These are phyloP conservation scores for Galemys pyrenaicus DNA, from an alignment of 2,113 vertebrate genomes.

Conservation along the genomic window DNA sequence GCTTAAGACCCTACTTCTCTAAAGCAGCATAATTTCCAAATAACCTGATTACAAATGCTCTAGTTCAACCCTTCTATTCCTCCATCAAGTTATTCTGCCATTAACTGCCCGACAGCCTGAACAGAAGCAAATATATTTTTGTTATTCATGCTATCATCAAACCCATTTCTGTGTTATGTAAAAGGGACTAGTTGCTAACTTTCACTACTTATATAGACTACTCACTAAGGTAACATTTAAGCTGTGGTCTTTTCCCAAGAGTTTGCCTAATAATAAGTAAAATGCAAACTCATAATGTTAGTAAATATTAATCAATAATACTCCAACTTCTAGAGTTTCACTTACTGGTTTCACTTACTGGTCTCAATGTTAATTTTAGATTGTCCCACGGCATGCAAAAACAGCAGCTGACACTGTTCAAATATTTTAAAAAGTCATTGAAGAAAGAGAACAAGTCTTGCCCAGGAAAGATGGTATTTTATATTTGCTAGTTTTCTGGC, in stretches of 20 bases:
- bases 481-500: neutral
- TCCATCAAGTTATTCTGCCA: neutral
- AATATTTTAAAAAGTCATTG: neutral
- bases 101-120: neutral
- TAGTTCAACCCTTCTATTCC: neutral
- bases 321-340: neutral
- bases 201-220: neutral
- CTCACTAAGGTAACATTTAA: neutral
- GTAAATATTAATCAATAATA: neutral
- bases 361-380: neutral
- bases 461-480: neutral
- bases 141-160: neutral
- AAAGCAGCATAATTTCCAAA: neutral
- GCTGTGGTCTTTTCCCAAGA: neutral
- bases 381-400: neutral
- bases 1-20: neutral
- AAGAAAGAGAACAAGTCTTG: neutral
- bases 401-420: neutral
- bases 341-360: neutral
- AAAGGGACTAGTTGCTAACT: neutral
- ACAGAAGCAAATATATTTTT: neutral
- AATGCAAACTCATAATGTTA: neutral
- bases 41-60: neutral
- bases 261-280: neutral
- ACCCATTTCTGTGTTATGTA: neutral